Base-by-base conservation (phyloP, 2,888 invertebrate species). In the Heteromurus nitidus region DNA sequence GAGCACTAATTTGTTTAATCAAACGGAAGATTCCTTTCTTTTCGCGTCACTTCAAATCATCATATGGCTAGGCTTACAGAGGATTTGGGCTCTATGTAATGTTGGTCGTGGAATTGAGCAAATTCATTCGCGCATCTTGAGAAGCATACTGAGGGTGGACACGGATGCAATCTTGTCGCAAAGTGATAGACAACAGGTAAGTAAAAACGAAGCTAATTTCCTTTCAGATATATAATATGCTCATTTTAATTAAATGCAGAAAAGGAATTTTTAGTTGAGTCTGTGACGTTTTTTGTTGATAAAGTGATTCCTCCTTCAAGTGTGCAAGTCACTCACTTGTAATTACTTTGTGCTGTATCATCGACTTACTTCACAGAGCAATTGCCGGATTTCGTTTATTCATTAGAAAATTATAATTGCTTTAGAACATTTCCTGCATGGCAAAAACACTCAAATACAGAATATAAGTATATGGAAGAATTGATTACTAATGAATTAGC, bases 141-240 rank as follows among this genome's bases (percentile, higher is more conserved):
- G 28, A 53, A 11, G 36, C 22, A 16, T 69, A 1, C 9, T 75
- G 42, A 3, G 42, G 42, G 26, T 75, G 1, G 62, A 75, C 44
- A 50, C 30, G 20, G 42, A 81, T n/a, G 28, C 44, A 18, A 81
- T 74, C 55, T 42, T 28, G 26, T 30, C 7, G 26, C 30, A 16
- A 53, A 69, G 16, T 24, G 80, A 81, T 18, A 74, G 24, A 22
- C 55, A 62, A 11, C 68, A 74, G 68, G 80, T 81, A 67, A 50
- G 60, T 42, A 3, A 60, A 3, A 60, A 18, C 28, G n/a, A n/a
- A n/a, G n/a, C n/a, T n/a, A 60, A n/a, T 47, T 47, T 47, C 3
- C 11, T 47, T 13, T 5, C n/a, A 47, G 11, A 3, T 5, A 47
- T 47, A 16, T 47, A n/a, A n/a, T n/a, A n/a, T n/a, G n/a, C n/a